Evolutionary conservation across 2,888 invertebrate genomes (phyloP), one percentile per base, ranked within the genome.

Genomic region (Lampropteryx suffumata): DNA sequence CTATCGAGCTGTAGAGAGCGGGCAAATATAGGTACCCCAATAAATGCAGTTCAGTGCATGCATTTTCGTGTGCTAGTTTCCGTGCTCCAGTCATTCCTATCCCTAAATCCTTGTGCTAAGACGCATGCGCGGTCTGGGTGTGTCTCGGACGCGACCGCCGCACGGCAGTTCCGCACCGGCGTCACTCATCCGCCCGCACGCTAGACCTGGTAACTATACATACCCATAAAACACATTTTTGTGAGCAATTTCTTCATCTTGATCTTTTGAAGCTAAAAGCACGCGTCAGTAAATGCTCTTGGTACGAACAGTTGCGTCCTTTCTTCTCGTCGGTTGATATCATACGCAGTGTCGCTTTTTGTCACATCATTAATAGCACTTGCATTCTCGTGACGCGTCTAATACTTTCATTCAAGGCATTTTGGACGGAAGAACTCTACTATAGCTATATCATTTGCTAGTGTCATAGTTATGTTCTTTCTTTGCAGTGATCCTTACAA

Each of bases 91-190:
- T 33, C 13, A 42, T 42, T 17, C 28, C 8, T 34, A 34, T 34
- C 29, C 40, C 13, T 36, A 7, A n/a, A 28, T 26, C 11, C 11
- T 32, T 14, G 13, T 37, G 14, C n/a, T 21, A 12, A n/a, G 21
- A 30, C 89, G 88, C 88, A 87, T 86, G 88, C 84, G 88, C 73
- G 75, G 70, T 65, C 71, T 77, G 88, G 87, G 89, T 84, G 89
- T 88, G 89, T 86, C 87, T 76, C 65, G 64, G 65, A 65, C 70
- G 70, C 72, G 61, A 73, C 70, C 75, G 76, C 68, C 77, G 69
- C 71, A 68, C 83, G 76, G 77, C 80, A 86, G 86, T 85, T 73
- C 77, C 79, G 78, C 76, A 73, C 69, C 76, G 76, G 72, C 70
- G 64, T 62, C 66, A 61, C 62, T 59, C 69, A 65, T 59, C 55